Evolutionary conservation across 2,797 vertebrate species (phyloP), one percentile per base, ranked within the genome.

Genomic region (Argyrosomus regius): DNA sequence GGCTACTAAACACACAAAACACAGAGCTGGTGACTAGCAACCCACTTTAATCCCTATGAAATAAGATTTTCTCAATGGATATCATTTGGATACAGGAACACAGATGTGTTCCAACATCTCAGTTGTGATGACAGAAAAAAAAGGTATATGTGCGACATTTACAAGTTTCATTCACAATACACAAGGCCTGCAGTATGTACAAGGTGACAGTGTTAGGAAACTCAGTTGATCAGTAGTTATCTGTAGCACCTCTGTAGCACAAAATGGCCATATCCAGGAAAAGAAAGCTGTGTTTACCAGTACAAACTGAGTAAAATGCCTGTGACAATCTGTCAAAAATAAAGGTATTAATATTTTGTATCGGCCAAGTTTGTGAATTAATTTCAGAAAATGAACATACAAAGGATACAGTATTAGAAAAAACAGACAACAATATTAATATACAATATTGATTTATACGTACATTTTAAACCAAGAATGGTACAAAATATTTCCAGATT

Each of bases 41-140:
- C 81, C 88, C 89, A 93, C 84, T 93, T 92, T 94, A 94, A 93
- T 94, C 78, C 88, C 81, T 81, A 87, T 85, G 85, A 92, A 81
- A 87, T 82, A 75, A 60, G 31, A 78, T 66, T 69, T 81, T 86
- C 77, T 79, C 80, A 18, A 81, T 73, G 75, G 57, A 84, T 77
- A 61, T 83, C 48, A 84, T 79, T 83, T 87, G 59, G 73, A 92
- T 79, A 92, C 53, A 87, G 79, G 77, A 88, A 84, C 84, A 67
- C 31, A 53, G n/a, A 53, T 57, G 48, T 73, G 78, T 67, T 77
- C 72, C 54, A 65, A 82, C 61, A 80, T 83, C 71, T 90, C 39
- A 80, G 22, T 57, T 61, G 62, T 74, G 43, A 71, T 73, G 75
- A 89, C 80, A 71, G 12, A 3, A 60, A 52, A 41, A 61, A 46